Evolutionary conservation across 2,797 vertebrate genomes (phyloP), one percentile per base, ranked within the genome.

Genomic region (Melanotaenia parkinsoni): DNA sequence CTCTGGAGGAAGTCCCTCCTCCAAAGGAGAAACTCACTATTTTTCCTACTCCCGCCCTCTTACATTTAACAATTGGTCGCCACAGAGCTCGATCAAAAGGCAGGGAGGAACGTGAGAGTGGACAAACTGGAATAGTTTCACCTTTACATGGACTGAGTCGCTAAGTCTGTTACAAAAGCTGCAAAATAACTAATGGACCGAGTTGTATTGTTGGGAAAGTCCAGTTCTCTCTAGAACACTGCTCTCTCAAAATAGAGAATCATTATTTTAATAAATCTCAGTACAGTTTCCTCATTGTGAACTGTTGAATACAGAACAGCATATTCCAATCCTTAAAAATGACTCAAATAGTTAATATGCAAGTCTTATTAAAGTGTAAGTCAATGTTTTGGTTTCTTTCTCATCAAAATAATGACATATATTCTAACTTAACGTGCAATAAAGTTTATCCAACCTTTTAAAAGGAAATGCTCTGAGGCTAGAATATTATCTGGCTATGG

Each of bases 1-100:
- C 76, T 60, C 73, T 57, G 59, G 13, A 90, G 94, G 95, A 95
- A 95, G 94, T 95, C 91, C 94, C 93, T 75, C 94, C 94, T 72
- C 65, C 72, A 2, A 35, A 66, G n/a, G 4, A 47, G 16, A 47
- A 63, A 68, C 40, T 33, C 58, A 37, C 0, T 47, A 18, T 63
- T 58, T 30, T 35, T 63, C 28, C 66, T 74, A 40, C 10, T 68
- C 88, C 88, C 90, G 85, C 90, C 88, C 85, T 84, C 84, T 26
- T 58, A 1, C 0, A 11, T 33, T 53, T 13, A 45, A 18, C 77
- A 45, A 92, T 89, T 94, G 90, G 92, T 70, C 50, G 58, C 10
- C 33, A 0, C 54, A 57, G 20, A 64, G 24, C 37, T 92, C 91
- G 1, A 60, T 94, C 91, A 90, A 72, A 81, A 45, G 26, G 13